A percentile compares a stretch with the other conserved stretches of the same genome.
These are phyloP conservation scores for Calycopis cecrops DNA, from an alignment of 1,140 invertebrate species.

Conservation along the genomic window DNA sequence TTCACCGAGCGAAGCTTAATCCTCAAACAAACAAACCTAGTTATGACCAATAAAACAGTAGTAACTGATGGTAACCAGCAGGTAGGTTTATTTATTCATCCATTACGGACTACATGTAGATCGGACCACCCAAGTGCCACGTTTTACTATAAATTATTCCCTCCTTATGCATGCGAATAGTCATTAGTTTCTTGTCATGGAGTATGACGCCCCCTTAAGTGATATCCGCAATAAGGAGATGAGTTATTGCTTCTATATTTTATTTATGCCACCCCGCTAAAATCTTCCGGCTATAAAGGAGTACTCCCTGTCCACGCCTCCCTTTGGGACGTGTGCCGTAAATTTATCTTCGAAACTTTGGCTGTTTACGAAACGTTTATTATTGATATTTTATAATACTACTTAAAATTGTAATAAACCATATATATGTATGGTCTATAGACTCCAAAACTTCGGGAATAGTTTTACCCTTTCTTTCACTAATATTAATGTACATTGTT, in stretches of 20 bases:
- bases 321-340: background rate
- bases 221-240: constrained; percentile 22
- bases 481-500: too few relatives aligned
- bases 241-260: constrained; percentile 20
- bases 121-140: constrained; percentile 10
- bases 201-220: constrained; percentile 25
- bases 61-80: too few relatives aligned
- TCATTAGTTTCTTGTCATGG: constrained; percentile 23
- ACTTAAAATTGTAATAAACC: too few relatives aligned
- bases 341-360: background rate
- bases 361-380: too few relatives aligned
- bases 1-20: too few relatives aligned
- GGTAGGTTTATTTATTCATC: too few relatives aligned
- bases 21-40: too few relatives aligned
- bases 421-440: too few relatives aligned
- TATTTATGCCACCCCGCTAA: constrained; percentile 8
- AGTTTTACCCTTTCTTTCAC: too few relatives aligned
- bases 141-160: constrained; percentile 15
- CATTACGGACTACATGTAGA: background rate
- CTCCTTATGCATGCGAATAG: constrained; percentile 23
- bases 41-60: too few relatives aligned
- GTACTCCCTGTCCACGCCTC: constrained; percentile 7
- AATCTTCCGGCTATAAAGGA: background rate
- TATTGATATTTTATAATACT: too few relatives aligned
- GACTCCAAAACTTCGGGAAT: too few relatives aligned